Conservation (phyloP, 2,797 vertebrate species). For the Sebastes hopkinsi region DNA sequence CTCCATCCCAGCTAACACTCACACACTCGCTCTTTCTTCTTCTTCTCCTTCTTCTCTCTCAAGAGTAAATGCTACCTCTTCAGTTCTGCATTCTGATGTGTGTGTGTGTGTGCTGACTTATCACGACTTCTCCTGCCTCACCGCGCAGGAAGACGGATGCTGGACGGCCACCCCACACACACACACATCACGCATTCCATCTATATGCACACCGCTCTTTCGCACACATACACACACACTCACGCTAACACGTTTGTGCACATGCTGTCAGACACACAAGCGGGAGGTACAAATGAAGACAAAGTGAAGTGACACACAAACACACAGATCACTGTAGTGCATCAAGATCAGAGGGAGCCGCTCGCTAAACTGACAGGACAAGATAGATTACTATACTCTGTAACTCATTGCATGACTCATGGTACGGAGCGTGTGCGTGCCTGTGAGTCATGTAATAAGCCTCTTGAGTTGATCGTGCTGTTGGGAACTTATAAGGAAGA, state of each 20-base stretch:
- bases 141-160: constrained; percentile 33
- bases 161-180: not conserved
- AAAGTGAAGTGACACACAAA: constrained; percentile 51
- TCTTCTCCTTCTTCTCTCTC: not conserved
- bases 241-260: not conserved
- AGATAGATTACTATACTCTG: constrained; percentile 63
- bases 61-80: constrained; percentile 22
- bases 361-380: constrained; percentile 51
- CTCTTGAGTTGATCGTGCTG: constrained; percentile 27
- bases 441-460: constrained; percentile 45
- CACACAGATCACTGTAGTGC: constrained; percentile 50
- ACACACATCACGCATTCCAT: not conserved
- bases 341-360: constrained; percentile 52
- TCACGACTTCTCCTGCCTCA: constrained; percentile 60
- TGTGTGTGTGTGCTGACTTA: constrained; percentile 51
- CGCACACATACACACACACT: not conserved
- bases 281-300: constrained; percentile 53
- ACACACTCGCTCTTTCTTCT: not conserved
- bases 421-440: constrained; percentile 1
- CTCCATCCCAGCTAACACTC: constrained; percentile 4
- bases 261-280: constrained; percentile 6
- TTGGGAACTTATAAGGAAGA: constrained; percentile 22
- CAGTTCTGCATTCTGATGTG: constrained; percentile 14
- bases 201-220: not conserved
- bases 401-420: constrained; percentile 52